A percentile compares a stretch with the other conserved stretches of the same genome.
Conservation (phyloP, 1,140 invertebrate species). For the Wasmannia auropunctata region DNA sequence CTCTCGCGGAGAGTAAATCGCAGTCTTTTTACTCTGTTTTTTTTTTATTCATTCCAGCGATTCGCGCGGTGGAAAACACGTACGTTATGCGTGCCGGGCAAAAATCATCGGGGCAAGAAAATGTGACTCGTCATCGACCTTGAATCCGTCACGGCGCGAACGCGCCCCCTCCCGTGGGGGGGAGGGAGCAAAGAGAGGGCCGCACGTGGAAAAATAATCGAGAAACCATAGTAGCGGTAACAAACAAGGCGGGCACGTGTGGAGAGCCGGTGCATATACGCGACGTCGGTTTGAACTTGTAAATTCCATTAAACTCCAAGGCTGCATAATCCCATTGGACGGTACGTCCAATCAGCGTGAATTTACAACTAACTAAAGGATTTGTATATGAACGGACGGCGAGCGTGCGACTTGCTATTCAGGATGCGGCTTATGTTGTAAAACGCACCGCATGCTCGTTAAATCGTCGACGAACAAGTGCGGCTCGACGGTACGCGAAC, state of each 20-base stretch:
- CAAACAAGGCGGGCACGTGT: neutral
- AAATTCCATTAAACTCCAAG: slow-evolving; percentile 69
- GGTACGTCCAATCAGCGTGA: slow-evolving; percentile 63
- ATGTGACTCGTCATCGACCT: slow-evolving; percentile 41
- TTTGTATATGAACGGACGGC: slow-evolving; percentile 56
- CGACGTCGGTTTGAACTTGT: slow-evolving; percentile 50
- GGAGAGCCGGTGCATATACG: neutral
- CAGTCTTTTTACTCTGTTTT: neutral
- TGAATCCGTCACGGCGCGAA: slow-evolving; percentile 5
- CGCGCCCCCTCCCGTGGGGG: neutral
- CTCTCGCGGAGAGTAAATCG: slow-evolving; percentile 11
- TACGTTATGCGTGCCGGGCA: neutral
- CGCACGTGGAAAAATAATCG: slow-evolving; percentile 41
- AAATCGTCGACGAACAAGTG: slow-evolving; percentile 13
- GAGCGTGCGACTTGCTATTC: slow-evolving; percentile 56
- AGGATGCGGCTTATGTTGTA: slow-evolving; percentile 27
- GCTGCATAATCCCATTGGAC: slow-evolving; percentile 46
- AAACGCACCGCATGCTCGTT: slow-evolving; percentile 31
- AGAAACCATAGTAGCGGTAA: slow-evolving; percentile 18
- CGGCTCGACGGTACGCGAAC: slow-evolving; percentile 42
- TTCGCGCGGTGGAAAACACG: slow-evolving; percentile 26
- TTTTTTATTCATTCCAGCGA: neutral
- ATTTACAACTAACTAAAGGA: slow-evolving; percentile 64
- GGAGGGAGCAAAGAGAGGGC: too few species aligned
- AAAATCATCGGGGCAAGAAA: slow-evolving; percentile 30